phyloP scores from a whole-genome alignment of 2,888 invertebrate genomes.

The Dimorphilus gyrociliatus region DNA sequence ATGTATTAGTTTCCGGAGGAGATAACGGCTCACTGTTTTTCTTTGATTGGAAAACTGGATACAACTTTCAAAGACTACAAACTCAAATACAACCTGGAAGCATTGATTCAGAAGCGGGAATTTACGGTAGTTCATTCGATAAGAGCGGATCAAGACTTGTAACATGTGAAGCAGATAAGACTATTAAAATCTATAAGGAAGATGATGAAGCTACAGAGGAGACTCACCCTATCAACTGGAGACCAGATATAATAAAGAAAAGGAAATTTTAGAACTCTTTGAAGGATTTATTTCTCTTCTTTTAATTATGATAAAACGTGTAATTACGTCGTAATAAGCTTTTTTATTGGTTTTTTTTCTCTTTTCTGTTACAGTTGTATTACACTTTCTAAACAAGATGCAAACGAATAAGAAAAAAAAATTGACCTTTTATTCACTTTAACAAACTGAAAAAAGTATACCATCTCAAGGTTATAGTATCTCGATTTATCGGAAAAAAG shows the following conservation, averaged over 20 bases:
- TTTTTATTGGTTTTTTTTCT: too few species aligned
- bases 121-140: constrained; percentile 88
- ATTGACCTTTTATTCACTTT: too few species aligned
- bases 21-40: constrained; percentile 93
- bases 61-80: constrained; percentile 74
- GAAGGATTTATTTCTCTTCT: too few species aligned
- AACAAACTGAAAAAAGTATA: too few species aligned
- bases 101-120: constrained; percentile 96
- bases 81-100: constrained; percentile 94
- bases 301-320: too few species aligned
- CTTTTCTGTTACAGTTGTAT: too few species aligned
- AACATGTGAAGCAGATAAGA: constrained; percentile 95
- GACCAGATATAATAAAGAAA: constrained; percentile 58
- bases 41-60: constrained; percentile 98
- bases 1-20: constrained; percentile 89
- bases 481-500: too few species aligned
- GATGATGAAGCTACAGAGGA: constrained; percentile 91
- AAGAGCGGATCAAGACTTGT: constrained; percentile 82
- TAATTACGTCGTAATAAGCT: too few species aligned
- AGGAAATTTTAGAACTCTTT: constrained; percentile 8
- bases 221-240: constrained; percentile 88
- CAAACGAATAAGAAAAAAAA: too few species aligned
- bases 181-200: constrained; percentile 94
- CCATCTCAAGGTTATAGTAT: too few species aligned
- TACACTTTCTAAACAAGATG: too few species aligned